These are phyloP conservation scores for Calephelis nemesis DNA, from an alignment of 1,140 invertebrate genomes.

Conservation along the genomic window DNA sequence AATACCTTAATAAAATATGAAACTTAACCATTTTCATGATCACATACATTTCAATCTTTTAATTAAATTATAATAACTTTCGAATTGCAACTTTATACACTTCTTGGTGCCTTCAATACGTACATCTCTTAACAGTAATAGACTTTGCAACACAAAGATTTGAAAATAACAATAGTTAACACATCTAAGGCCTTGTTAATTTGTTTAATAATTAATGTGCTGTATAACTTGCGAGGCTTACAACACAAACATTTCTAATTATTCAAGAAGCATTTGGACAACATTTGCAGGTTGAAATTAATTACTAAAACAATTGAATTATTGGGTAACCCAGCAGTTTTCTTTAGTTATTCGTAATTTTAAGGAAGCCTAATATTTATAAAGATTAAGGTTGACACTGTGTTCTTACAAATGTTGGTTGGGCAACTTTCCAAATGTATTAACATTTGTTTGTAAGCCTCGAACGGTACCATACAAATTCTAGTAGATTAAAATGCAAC, in stretches of 20 bases:
- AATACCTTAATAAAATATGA: constrained; percentile 74
- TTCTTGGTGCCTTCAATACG: constrained; percentile 24
- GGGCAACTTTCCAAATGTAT: neutral
- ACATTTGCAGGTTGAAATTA: too few relatives aligned
- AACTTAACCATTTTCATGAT: constrained; percentile 66
- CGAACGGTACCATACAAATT: constrained; percentile 22
- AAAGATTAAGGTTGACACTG: too few relatives aligned
- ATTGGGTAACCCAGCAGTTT: too few relatives aligned
- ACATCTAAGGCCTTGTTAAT: constrained; percentile 47
- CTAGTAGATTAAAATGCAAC: constrained; percentile 28
- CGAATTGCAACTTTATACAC: constrained; percentile 44
- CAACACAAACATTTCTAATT: neutral
- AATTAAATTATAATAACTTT: constrained; percentile 40
- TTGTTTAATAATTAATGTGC: neutral
- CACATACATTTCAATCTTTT: constrained; percentile 57
- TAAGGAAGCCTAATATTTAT: too few relatives aligned
- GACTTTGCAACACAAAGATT: constrained; percentile 49
- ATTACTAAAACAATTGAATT: too few relatives aligned
- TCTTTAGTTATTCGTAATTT: too few relatives aligned
- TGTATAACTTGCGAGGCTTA: neutral
- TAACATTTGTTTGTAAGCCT: neutral
- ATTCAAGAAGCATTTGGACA: too few relatives aligned
- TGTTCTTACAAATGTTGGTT: too few relatives aligned
- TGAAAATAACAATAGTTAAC: constrained; percentile 49
- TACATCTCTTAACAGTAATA: constrained; percentile 47